Conservation (phyloP, 1,140 invertebrate species). For the Zaprionus taronus region DNA sequence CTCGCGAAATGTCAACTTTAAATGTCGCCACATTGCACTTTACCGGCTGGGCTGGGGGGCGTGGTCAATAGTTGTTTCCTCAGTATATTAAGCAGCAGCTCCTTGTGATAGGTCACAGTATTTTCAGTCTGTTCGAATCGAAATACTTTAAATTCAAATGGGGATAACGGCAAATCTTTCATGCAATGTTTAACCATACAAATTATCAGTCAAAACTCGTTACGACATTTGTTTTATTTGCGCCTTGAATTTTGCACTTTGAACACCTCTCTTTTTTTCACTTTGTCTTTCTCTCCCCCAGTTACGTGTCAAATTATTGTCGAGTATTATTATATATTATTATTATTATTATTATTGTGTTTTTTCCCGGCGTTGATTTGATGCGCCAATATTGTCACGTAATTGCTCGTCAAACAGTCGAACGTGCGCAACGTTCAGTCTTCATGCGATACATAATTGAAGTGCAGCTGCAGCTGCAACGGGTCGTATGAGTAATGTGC, state of each 20-base stretch:
- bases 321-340: constrained; percentile 1
- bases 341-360: constrained; percentile 30
- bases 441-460: constrained; percentile 12
- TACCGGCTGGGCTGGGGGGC: constrained; percentile 9
- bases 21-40: constrained; percentile 19
- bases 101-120: neutral
- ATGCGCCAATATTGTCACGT: constrained; percentile 65
- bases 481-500: constrained; percentile 39
- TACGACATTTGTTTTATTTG: constrained; percentile 16
- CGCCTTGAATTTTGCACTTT: constrained; percentile 16
- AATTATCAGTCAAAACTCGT: neutral
- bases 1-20: constrained; percentile 45
- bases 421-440: constrained; percentile 63
- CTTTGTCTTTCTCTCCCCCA: constrained; percentile 8
- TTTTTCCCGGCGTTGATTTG: constrained; percentile 15
- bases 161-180: too few relatives aligned
- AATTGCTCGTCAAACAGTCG: constrained; percentile 60
- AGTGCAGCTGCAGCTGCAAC: constrained; percentile 12
- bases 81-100: neutral
- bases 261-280: neutral
- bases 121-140: too few relatives aligned
- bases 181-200: too few relatives aligned
- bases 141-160: too few relatives aligned
- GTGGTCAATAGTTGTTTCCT: constrained; percentile 9
- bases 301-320: constrained; percentile 37